Evolutionary conservation across 2,888 invertebrate genomes (phyloP).

Genomic region (Tupiocoris notatus): DNA sequence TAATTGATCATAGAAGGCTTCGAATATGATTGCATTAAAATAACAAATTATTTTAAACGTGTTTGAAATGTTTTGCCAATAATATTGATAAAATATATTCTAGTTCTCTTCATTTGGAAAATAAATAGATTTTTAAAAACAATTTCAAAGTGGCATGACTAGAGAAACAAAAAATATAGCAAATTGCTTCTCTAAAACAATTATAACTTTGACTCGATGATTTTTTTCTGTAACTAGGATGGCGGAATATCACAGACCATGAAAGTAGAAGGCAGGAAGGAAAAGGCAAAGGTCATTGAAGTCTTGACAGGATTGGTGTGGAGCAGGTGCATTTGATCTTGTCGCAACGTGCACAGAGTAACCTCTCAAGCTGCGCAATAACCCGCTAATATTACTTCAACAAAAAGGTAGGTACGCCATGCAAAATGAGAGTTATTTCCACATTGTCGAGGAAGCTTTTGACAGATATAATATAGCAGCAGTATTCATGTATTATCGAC

Average conservation of each 20-base stretch:
- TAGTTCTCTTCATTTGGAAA: too few species aligned
- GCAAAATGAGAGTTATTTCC: constrained; percentile 42
- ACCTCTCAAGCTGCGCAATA: constrained; percentile 66
- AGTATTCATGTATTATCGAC: too few species aligned
- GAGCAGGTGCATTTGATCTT: constrained; percentile 65
- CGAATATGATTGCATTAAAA: too few species aligned
- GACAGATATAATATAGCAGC: too few species aligned
- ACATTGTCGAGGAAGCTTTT: too few species aligned
- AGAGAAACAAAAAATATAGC: too few species aligned
- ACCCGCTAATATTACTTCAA: constrained; percentile 40
- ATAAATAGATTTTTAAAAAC: too few species aligned
- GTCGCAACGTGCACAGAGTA: constrained; percentile 70
- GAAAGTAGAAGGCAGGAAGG: background rate
- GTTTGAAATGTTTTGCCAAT: too few species aligned
- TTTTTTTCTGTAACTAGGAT: background rate
- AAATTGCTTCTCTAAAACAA: background rate
- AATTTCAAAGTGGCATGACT: too few species aligned
- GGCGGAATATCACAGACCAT: constrained; percentile 3
- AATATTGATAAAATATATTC: too few species aligned
- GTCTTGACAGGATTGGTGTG: constrained; percentile 45
- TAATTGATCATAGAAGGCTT: too few species aligned
- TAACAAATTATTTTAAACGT: too few species aligned
- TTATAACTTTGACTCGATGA: background rate
- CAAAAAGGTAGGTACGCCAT: constrained; percentile 26
- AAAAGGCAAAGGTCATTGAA: constrained; percentile 12